Conservation (phyloP, 2,797 vertebrate genomes). For the Arctocebus calabarensis region DNA sequence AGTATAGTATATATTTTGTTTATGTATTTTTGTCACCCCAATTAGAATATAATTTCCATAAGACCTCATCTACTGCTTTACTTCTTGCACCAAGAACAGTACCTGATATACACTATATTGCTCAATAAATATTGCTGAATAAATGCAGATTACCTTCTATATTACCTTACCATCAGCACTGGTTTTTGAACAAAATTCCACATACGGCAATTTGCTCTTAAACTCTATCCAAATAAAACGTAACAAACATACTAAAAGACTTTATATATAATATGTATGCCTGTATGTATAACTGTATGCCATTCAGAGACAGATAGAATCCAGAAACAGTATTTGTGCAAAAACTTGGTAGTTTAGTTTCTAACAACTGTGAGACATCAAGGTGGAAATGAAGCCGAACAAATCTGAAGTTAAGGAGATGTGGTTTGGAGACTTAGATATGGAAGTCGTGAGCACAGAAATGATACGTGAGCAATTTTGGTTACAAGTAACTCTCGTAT, state of each 20-base stretch:
- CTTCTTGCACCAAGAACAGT: background rate
- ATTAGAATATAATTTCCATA: background rate
- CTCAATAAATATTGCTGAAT: background rate
- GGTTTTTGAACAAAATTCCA: constrained; percentile 23
- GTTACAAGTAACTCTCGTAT: constrained; percentile 25
- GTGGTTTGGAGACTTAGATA: background rate
- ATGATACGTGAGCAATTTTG: background rate
- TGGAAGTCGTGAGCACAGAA: background rate
- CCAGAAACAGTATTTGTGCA: background rate
- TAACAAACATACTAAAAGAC: background rate
- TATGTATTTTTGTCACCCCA: background rate
- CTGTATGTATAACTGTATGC: too few species aligned
- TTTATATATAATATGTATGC: background rate
- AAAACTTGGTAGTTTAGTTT: background rate
- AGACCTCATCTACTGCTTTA: background rate
- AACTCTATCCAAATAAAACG: constrained; percentile 26
- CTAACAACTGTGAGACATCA: background rate
- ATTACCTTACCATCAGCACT: background rate
- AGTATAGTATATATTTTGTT: constrained; percentile 18
- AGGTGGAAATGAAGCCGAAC: background rate
- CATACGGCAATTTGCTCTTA: background rate
- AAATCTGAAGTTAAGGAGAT: background rate
- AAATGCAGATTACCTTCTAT: constrained; percentile 21
- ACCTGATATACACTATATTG: background rate
- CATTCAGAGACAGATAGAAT: background rate